Conservation (phyloP, 2,113 vertebrate genomes). For the Benitochromis conjunctus region DNA sequence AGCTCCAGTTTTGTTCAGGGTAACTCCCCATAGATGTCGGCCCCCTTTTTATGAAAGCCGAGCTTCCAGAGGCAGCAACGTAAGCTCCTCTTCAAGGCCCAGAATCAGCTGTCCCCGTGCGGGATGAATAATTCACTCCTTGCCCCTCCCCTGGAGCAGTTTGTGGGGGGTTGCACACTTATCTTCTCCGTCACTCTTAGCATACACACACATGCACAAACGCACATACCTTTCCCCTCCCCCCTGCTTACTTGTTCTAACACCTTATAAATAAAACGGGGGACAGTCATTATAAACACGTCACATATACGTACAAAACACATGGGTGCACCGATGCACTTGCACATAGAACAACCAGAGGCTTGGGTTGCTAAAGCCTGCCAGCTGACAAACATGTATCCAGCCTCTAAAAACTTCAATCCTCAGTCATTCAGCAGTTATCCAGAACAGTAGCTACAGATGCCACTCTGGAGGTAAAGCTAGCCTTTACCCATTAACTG, state of each 20-base stretch:
- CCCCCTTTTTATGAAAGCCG: slow-evolving; percentile 15
- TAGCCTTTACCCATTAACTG: slow-evolving; percentile 33
- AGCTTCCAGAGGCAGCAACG: slow-evolving; percentile 40
- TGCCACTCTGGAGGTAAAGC: slow-evolving; percentile 23
- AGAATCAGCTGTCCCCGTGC: slow-evolving; percentile 34
- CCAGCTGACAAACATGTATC: neutral
- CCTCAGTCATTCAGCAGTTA: neutral
- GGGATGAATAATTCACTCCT: slow-evolving; percentile 71
- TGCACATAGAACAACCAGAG: neutral
- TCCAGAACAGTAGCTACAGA: slow-evolving; percentile 38
- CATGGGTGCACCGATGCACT: neutral
- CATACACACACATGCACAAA: slow-evolving; percentile 19
- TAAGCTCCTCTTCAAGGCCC: slow-evolving; percentile 32
- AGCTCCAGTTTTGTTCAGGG: slow-evolving; percentile 16
- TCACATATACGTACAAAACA: slow-evolving; percentile 19
- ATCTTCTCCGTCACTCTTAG: slow-evolving; percentile 25
- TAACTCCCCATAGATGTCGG: slow-evolving; percentile 16
- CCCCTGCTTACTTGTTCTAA: slow-evolving; percentile 33
- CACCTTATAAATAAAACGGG: slow-evolving; percentile 57
- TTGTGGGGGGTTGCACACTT: slow-evolving; percentile 53
- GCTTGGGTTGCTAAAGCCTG: neutral
- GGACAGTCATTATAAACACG: slow-evolving; percentile 12
- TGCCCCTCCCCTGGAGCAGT: slow-evolving; percentile 58
- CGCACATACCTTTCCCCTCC: neutral
- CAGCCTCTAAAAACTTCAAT: neutral